Evolutionary conservation across 2,113 vertebrate species (phyloP).

Genomic region (Solenodon paradoxus): DNA sequence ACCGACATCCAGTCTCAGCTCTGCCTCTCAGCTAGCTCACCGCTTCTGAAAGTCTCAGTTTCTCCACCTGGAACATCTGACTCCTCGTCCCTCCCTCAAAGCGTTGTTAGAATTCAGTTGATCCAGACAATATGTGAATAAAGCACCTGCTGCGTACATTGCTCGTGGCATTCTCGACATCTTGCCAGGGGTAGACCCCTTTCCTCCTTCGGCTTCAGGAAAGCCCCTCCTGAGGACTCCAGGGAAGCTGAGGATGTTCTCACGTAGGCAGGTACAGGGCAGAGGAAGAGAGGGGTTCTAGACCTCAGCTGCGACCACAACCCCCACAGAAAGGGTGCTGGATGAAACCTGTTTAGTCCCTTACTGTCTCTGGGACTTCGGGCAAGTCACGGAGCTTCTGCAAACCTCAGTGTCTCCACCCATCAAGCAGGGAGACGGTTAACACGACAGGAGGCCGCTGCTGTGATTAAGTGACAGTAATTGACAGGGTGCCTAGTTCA

Average conservation of each 20-base stretch:
- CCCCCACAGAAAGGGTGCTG: no score
- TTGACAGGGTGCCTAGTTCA: not conserved
- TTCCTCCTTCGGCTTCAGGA: not conserved
- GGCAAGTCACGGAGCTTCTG: not conserved
- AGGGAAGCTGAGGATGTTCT: not conserved
- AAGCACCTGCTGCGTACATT: accelerated
- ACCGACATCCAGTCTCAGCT: no score
- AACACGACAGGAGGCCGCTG: not conserved
- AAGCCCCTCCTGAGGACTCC: not conserved
- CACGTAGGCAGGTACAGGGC: not conserved
- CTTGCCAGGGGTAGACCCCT: no score
- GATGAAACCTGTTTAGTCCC: not conserved
- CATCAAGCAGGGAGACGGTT: not conserved
- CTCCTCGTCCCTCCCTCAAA: not conserved
- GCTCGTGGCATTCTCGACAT: not conserved
- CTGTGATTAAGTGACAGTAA: no score
- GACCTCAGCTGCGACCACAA: no score
- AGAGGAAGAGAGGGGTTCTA: not conserved
- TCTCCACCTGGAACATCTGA: not conserved
- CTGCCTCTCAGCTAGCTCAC: not conserved
- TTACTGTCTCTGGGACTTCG: not conserved
- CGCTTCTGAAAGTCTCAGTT: not conserved
- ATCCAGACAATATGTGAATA: accelerated
- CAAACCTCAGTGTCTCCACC: not conserved
- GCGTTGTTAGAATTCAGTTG: not conserved